Evolutionary conservation across 1,140 invertebrate species (phyloP).

Genomic region (Probaryconus sp.): DNA sequence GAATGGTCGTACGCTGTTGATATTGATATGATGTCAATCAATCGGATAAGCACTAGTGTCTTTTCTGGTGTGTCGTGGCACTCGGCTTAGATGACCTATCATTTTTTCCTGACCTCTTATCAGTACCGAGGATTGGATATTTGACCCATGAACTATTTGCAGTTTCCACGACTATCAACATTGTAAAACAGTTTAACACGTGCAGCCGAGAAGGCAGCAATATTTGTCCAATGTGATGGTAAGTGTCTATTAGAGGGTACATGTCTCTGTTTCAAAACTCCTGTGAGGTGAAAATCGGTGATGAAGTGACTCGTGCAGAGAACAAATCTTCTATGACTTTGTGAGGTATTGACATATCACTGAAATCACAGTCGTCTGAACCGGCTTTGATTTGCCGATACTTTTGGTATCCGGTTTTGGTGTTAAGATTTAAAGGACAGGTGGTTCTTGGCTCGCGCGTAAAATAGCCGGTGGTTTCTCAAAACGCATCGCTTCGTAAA

Average conservation of each 20-base stretch:
- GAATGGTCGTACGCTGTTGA: not conserved
- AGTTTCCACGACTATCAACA: slow-evolving; percentile 15
- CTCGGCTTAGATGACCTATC: slow-evolving; percentile 31
- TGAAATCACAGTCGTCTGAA: not conserved
- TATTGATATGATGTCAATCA: not conserved
- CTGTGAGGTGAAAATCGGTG: not conserved
- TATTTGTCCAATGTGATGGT: no score
- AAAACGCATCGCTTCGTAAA: not conserved
- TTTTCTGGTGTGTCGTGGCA: slow-evolving; percentile 24
- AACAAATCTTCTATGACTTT: not conserved
- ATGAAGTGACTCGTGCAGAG: slow-evolving; percentile 16
- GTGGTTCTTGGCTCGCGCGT: not conserved
- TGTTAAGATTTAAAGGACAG: not conserved
- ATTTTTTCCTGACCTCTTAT: slow-evolving; percentile 52
- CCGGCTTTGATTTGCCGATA: not conserved
- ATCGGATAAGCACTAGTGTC: slow-evolving; percentile 22
- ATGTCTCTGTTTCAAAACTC: no score
- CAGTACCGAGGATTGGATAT: slow-evolving; percentile 8
- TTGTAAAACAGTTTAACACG: slow-evolving; percentile 32
- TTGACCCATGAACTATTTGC: slow-evolving; percentile 17
- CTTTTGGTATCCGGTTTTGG: not conserved
- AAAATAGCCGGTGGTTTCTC: not conserved
- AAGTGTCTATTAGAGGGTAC: no score
- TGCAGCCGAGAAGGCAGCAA: no score
- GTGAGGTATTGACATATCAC: slow-evolving; percentile 23